Evolutionary conservation across 2,113 vertebrate genomes (phyloP), one percentile per base, ranked within the genome.

Genomic region (Burhinus bistriatus): DNA sequence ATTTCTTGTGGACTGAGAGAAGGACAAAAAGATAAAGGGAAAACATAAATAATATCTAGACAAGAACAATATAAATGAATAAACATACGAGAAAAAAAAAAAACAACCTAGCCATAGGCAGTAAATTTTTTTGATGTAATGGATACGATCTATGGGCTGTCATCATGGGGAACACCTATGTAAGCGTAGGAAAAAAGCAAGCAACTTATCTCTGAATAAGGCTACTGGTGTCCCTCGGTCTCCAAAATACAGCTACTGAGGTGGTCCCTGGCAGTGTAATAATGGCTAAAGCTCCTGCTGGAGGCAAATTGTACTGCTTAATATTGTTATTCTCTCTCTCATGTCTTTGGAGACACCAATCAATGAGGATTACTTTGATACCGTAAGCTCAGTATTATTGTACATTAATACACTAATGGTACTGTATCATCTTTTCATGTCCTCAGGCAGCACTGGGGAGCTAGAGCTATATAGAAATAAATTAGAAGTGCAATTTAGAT

Each of bases 331-430:
- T 94, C 65, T 87, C 40, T 89, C 49, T 68, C 80, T 95, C 32
- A 26, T 90, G 85, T 95, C 95, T 97, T 79, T 52, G 82, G 89
- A 95, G 90, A 84, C 79, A 93, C 83, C 81, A 94, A 87, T 96
- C 96, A 95, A 95, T 97, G 95, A 97, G 94, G 93, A 96, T 97
- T 97, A 96, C 92, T 90, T 97, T 97, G 95, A 96, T 95, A 91
- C 30, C 0, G 0, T 90, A 97, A 94, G 69, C 87, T 96, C 68
- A 85, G 81, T 92, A 87, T 95, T 97, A 94, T 90, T 97, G 58
- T 91, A 95, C 84, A 66, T 92, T 96, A 97, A 94, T 97, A 70
- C 69, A 97, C 79, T 97, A 97, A 97, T 95, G 87, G 78, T 82
- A 96, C 68, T 91, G 87, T 83, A 94, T 97, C 93, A 94, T 96